These are phyloP conservation scores for Mallateleia sp. DNA, from an alignment of 2,888 invertebrate genomes.

Conservation along the genomic window DNA sequence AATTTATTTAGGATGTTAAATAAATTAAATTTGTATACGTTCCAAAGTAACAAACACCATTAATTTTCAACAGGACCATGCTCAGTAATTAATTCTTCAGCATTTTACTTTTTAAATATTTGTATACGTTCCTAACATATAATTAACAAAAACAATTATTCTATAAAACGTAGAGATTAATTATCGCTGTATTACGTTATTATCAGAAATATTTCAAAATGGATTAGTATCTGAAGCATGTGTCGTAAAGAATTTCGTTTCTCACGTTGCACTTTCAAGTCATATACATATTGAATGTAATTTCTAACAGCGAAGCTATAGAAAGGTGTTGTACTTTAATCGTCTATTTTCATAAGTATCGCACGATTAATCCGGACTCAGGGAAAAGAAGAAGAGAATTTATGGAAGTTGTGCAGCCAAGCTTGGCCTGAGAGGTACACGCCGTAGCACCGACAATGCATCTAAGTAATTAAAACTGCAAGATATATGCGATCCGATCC, in stretches of 20 bases:
- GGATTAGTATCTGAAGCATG: slow-evolving; percentile 4
- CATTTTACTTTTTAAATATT: no score
- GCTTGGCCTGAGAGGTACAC: slow-evolving; percentile 48
- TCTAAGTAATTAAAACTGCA: slow-evolving; percentile 77
- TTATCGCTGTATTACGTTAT: no score
- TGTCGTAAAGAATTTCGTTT: slow-evolving; percentile 1
- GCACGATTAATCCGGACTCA: slow-evolving; percentile 72
- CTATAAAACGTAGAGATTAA: no score
- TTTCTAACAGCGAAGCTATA: slow-evolving; percentile 35
- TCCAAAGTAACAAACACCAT: no score
- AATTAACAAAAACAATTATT: slow-evolving; percentile 4
- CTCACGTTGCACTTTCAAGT: slow-evolving; percentile 19
- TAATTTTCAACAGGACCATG: no score
- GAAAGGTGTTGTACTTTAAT: slow-evolving; percentile 59
- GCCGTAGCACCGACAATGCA: slow-evolving; percentile 57
- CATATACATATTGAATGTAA: slow-evolving; percentile 59
- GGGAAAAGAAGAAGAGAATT: slow-evolving; percentile 67
- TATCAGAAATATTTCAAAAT: not conserved
- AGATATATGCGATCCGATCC: slow-evolving; percentile 70
- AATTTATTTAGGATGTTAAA: no score
- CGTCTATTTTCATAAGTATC: slow-evolving; percentile 71
- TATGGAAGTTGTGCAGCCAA: slow-evolving; percentile 68
- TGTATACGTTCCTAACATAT: no score
- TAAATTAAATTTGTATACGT: no score
- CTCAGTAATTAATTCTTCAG: no score